Conservation (phyloP, 2,888 invertebrate genomes). For the Syrista parreyssii region DNA sequence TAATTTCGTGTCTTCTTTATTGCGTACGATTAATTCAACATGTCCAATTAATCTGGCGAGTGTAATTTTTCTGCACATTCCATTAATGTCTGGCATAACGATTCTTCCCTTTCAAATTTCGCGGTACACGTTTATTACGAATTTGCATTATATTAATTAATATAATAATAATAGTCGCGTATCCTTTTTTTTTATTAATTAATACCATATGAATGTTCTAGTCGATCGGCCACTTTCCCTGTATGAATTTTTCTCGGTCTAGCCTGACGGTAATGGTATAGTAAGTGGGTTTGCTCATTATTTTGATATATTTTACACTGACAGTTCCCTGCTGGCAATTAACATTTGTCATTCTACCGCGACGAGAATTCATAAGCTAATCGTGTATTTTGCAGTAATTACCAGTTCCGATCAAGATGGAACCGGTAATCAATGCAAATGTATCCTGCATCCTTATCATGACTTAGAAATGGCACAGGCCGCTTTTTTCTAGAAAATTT, state of each 20-base stretch:
- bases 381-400: neutral
- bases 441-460: neutral
- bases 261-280: neutral
- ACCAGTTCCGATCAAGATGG: neutral
- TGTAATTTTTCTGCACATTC: neutral
- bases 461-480: neutral
- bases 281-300: neutral
- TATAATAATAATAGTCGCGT: neutral
- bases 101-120: neutral
- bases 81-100: neutral
- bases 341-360: neutral
- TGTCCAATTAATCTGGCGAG: neutral
- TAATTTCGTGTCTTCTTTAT: too few species aligned
- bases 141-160: neutral
- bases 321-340: neutral
- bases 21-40: neutral
- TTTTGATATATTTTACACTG: neutral
- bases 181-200: neutral
- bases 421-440: too few species aligned
- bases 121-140: neutral
- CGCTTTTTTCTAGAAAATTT: neutral
- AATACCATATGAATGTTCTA: neutral
- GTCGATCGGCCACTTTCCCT: neutral
- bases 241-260: neutral
- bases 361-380: neutral